Conservation (phyloP, 2,888 invertebrate species). For the Frankliniella fusca region DNA sequence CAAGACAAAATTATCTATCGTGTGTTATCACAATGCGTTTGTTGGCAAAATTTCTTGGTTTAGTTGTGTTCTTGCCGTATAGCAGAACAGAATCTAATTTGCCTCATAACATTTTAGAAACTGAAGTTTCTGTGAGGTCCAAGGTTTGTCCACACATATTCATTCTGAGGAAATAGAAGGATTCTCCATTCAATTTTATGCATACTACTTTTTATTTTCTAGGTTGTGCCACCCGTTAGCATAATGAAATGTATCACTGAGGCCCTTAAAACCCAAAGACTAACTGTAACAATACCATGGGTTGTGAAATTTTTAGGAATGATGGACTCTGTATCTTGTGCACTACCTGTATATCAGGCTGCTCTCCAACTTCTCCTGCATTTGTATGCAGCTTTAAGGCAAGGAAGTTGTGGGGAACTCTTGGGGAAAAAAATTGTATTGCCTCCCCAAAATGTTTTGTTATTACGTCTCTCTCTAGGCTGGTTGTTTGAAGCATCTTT, state of each 20-base stretch:
- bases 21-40: background rate
- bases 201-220: background rate
- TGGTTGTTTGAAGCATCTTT: conserved; percentile 12
- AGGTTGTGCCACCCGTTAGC: background rate
- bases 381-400: background rate
- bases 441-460: background rate
- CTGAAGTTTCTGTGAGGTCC: conserved; percentile 12
- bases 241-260: background rate
- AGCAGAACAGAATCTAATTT: background rate
- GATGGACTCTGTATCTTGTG: conserved; percentile 12
- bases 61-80: conserved; percentile 1
- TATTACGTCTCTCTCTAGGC: background rate
- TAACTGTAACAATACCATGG: background rate
- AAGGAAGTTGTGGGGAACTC: background rate
- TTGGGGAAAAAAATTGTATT: background rate
- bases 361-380: conserved; percentile 7
- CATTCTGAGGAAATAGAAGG: background rate
- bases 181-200: background rate
- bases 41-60: background rate
- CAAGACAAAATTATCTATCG: background rate
- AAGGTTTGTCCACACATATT: background rate
- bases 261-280: background rate
- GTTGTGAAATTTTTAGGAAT: conserved; percentile 12
- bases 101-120: background rate
- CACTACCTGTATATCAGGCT: background rate